These are phyloP conservation scores for Anguilla anguilla DNA, from an alignment of 2,797 vertebrate species.

Conservation along the genomic window DNA sequence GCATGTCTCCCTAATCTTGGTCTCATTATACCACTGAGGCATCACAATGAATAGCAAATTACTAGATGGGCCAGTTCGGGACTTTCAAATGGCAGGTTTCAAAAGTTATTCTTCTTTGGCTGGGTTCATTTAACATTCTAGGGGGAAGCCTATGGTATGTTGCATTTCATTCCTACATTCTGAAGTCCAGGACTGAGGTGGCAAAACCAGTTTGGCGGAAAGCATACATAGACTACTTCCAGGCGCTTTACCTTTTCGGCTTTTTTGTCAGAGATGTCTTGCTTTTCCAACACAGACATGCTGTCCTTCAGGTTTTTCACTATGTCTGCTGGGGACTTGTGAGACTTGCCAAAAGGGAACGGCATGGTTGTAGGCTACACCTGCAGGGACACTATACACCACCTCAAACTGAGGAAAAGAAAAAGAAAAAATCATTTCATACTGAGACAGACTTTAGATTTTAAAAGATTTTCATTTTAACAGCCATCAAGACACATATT, in stretches of 20 bases:
- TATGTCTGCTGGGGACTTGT: constrained; percentile 97
- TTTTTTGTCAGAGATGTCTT: constrained; percentile 96
- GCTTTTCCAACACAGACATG: constrained; percentile 94
- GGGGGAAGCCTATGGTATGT: background rate
- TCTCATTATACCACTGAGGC: background rate
- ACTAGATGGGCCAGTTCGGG: background rate
- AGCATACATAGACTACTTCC: background rate
- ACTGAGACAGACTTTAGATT: background rate
- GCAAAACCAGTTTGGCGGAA: background rate
- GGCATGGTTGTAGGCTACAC: constrained; percentile 85
- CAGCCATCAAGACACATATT: background rate
- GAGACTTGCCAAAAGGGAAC: constrained; percentile 96
- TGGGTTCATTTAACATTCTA: constrained; percentile 12
- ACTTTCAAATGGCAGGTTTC: background rate
- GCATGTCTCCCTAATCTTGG: background rate
- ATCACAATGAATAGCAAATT: background rate
- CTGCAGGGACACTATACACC: constrained; percentile 69
- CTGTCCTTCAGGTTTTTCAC: constrained; percentile 97
- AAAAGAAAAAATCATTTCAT: background rate
- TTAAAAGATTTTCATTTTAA: background rate
- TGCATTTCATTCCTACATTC: constrained; percentile 1
- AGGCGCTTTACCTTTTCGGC: constrained; percentile 85
- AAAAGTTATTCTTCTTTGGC: background rate
- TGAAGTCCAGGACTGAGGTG: background rate
- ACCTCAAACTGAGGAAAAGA: constrained; percentile 50